Conservation (phyloP, 2,113 vertebrate genomes). For the Sylvia atricapilla region DNA sequence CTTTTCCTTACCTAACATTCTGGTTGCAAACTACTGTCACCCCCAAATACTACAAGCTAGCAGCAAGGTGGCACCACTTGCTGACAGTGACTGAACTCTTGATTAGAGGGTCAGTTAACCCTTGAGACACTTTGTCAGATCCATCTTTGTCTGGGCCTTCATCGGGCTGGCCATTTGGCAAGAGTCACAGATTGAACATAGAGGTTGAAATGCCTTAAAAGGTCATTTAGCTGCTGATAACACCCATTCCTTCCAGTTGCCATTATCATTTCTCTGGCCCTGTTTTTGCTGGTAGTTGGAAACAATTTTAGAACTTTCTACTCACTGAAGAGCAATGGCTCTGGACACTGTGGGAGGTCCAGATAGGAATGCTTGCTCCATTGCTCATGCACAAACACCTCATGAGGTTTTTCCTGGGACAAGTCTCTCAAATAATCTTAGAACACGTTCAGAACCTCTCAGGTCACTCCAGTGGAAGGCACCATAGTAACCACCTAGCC, state of each 20-base stretch:
- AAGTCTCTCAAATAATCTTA: background rate
- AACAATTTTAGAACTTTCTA: background rate
- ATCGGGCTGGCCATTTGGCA: background rate
- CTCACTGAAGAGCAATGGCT: background rate
- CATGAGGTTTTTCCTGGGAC: background rate
- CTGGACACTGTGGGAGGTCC: background rate
- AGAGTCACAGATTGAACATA: conserved; percentile 14
- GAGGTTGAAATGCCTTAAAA: background rate
- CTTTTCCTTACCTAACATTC: conserved; percentile 57
- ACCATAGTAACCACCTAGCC: background rate
- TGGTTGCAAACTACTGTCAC: conserved; percentile 30
- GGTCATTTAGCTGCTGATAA: background rate
- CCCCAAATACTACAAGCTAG: conserved; percentile 30
- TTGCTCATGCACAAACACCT: background rate
- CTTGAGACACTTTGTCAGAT: background rate
- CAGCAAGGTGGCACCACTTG: conserved; percentile 18
- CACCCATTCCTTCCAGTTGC: background rate
- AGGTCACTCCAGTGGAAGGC: background rate
- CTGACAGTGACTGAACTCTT: background rate
- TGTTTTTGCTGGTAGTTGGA: background rate
- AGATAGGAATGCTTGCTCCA: background rate
- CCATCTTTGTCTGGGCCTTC: background rate
- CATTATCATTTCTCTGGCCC: background rate
- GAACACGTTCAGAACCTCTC: background rate
- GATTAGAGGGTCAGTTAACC: background rate